Conservation (phyloP, 2,888 invertebrate species). For the Ferrisia virgata region DNA sequence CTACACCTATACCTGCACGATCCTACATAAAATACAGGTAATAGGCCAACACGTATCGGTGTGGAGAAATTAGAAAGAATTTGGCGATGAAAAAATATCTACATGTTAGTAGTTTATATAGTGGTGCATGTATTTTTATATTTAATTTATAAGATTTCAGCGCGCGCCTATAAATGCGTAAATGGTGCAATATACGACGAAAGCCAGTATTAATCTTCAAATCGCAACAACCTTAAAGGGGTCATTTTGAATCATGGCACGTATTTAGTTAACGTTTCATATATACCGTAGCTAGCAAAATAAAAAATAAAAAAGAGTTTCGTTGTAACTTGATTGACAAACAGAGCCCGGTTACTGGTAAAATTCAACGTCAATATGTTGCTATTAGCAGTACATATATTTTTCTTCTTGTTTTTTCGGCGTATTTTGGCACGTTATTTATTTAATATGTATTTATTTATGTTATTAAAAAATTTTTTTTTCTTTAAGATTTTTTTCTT, state of each 20-base stretch:
- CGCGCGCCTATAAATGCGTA: too few relatives aligned
- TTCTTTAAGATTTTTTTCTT: background rate
- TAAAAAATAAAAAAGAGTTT: background rate
- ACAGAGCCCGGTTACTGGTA: too few relatives aligned
- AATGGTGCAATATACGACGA: background rate
- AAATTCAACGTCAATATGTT: background rate
- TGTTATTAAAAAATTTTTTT: background rate
- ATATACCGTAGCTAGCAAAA: too few relatives aligned
- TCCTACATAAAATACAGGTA: too few relatives aligned
- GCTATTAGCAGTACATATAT: background rate
- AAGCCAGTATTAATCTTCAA: background rate
- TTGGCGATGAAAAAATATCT: background rate
- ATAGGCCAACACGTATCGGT: too few relatives aligned
- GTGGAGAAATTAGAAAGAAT: background rate
- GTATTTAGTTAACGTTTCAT: background rate
- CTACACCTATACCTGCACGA: too few relatives aligned
- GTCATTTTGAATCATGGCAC: background rate
- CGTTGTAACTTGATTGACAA: background rate
- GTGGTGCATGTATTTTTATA: background rate
- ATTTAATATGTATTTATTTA: too few relatives aligned
- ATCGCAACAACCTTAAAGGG: background rate
- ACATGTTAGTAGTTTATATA: background rate
- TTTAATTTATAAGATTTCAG: background rate
- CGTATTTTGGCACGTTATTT: background rate
- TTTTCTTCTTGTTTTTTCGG: background rate